phyloP scores from a whole-genome alignment of 64 coral and sea anemone species.

The Pachyseris speciosa region DNA sequence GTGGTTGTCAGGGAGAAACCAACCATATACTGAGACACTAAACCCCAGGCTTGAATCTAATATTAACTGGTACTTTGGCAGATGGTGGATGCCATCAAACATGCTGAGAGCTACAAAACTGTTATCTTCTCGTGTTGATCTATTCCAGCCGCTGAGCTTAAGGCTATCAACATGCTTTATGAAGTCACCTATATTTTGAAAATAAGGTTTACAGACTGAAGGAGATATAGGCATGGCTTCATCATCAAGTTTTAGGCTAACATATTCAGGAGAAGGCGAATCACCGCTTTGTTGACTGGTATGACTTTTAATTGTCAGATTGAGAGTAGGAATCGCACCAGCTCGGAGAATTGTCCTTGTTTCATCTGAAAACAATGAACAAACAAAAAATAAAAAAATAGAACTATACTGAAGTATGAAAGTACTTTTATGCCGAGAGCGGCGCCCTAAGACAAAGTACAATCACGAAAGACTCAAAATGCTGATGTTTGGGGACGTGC shows the following conservation, averaged over 20 bases:
- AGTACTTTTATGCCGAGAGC: no score
- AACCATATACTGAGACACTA: conserved; percentile 59
- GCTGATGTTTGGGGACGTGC: no score
- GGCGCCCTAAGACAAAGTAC: no score
- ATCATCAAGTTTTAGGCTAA: not conserved
- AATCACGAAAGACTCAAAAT: no score
- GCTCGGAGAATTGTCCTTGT: not conserved
- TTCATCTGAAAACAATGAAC: not conserved
- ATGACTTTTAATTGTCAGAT: not conserved
- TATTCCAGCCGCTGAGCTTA: conserved; percentile 56
- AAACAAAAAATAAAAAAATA: not conserved
- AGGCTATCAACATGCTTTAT: conserved; percentile 41
- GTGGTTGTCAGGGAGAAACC: conserved; percentile 70
- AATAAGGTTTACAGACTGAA: conserved; percentile 15
- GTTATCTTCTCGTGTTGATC: conserved; percentile 46
- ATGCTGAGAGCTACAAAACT: conserved; percentile 23
- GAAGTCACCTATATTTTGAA: conserved; percentile 49
- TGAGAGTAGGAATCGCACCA: not conserved
- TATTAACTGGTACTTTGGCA: conserved; percentile 47
- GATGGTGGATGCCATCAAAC: conserved; percentile 44
- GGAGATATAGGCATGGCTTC: not conserved
- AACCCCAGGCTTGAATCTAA: conserved; percentile 66
- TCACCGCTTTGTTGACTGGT: not conserved
- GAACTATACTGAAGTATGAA: not conserved
- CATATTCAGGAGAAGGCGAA: not conserved